These are phyloP conservation scores for Enteromius paludinosus DNA, from an alignment of 2,797 vertebrate genomes.

Conservation along the genomic window DNA sequence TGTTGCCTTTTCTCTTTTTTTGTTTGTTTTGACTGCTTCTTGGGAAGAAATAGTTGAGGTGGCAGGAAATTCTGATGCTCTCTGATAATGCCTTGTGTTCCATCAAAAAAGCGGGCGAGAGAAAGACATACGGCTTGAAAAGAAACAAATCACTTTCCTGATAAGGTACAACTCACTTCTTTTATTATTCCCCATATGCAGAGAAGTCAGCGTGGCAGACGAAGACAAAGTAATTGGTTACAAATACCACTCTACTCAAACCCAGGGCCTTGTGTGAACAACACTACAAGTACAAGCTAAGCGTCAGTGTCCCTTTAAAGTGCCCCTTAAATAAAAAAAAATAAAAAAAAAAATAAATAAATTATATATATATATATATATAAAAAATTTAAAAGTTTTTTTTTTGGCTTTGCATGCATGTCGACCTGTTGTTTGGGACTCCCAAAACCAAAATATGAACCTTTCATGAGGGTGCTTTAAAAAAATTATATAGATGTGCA, in stretches of 20 bases:
- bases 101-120: constrained; percentile 3
- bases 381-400: no score
- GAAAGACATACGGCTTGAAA: constrained; percentile 19
- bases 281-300: not conserved
- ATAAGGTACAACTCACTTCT: constrained; percentile 27
- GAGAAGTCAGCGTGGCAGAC: not conserved
- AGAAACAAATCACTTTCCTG: constrained; percentile 40
- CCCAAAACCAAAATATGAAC: no score
- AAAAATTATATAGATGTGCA: not conserved
- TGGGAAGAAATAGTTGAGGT: constrained; percentile 45
- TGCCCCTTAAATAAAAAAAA: no score
- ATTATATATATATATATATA: no score
- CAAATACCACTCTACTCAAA: constrained; percentile 13
- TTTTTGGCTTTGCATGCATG: no score
- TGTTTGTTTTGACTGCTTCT: constrained; percentile 54
- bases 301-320: not conserved
- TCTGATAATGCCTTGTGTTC: constrained; percentile 45
- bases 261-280: constrained; percentile 1
- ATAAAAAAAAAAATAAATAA: no score
- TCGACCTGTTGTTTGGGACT: no score
- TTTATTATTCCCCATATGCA: constrained; percentile 28
- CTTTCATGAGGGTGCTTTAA: no score
- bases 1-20: constrained; percentile 49
- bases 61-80: constrained; percentile 43
- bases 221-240: not conserved